phyloP scores from a whole-genome alignment of 2,888 invertebrate genomes.

The Heterodera filipjevi region DNA sequence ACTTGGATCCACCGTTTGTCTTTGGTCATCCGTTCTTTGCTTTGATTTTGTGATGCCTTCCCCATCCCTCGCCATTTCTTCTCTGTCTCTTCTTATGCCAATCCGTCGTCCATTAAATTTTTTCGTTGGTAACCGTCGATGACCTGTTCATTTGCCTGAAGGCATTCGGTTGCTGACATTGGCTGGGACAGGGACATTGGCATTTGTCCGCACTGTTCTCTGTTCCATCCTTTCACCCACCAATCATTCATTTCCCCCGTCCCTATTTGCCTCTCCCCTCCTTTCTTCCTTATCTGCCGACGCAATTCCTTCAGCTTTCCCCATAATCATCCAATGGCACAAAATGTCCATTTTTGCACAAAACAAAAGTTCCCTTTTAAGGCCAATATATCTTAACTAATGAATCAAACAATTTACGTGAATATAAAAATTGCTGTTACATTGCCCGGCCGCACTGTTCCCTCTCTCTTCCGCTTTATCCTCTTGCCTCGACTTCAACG shows the following conservation, averaged over 20 bases:
- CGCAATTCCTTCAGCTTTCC: background rate
- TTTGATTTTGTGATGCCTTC: too few relatives aligned
- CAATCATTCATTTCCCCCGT: background rate
- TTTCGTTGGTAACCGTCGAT: background rate
- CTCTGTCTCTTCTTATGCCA: background rate
- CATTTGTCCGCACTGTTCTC: background rate
- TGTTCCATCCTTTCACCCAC: background rate
- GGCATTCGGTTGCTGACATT: background rate
- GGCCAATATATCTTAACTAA: too few relatives aligned
- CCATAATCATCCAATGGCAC: background rate
- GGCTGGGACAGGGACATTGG: constrained; percentile 2
- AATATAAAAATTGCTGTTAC: background rate
- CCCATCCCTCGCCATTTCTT: background rate
- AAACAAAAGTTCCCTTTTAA: too few relatives aligned
- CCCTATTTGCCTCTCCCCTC: background rate
- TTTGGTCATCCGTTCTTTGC: too few relatives aligned
- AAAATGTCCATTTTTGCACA: background rate
- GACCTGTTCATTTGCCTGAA: constrained; percentile 9
- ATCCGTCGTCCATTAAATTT: background rate
- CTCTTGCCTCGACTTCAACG: background rate
- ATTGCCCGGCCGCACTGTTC: background rate
- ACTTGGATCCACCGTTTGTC: too few relatives aligned
- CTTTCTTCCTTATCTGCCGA: background rate
- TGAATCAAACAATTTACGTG: too few relatives aligned
- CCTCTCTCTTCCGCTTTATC: background rate